Evolutionary conservation across 1,140 invertebrate genomes (phyloP), one percentile per base, ranked within the genome.

Genomic region (Aradophagus sp.): DNA sequence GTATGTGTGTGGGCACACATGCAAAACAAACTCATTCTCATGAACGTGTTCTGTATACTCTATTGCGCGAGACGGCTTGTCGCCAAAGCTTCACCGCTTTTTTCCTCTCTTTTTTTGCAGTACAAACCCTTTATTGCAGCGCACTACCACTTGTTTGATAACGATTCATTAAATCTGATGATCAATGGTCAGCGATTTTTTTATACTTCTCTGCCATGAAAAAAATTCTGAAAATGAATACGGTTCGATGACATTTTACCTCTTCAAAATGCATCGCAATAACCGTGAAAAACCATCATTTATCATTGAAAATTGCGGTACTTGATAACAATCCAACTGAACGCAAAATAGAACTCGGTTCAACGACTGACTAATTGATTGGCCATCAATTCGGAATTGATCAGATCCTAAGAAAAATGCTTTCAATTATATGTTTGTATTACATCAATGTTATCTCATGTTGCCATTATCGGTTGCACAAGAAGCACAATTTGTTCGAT

Each of bases 51-150:
- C 52, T 53, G 53, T 71, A 42, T 65, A 59, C 48, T 27, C 48
- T 53, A 55, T 61, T 45, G 41, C 13, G 34, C 68, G 59, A 72
- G 68, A 66, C 68, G 41, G 61, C 68, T 45, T 61, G 68, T 66
- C 68, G 68, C 68, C 59, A 55, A 44, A 34, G 59, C 59, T 71
- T 39, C 55, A 55, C 59, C 52, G 29, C 26, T 12, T 62, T 71
- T 71, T 71, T 65, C 59, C 39, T 23, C 20, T 23, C 8, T 23
- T 8, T 23, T 23, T 8, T n/a, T n/a, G n/a, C n/a, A 70, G 59
- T 58, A 27, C 34, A 38, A 39, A 58, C 59, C 52, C 52, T 63
- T 63, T 35, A 58, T 39, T 53, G 45, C 32, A 52, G 41, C 11
- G 5, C 45, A 35, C 52, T 29, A 27, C 14, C 50, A 38, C 38